Evolutionary conservation across 2,797 vertebrate species (phyloP).

Genomic region (Alca torda): DNA sequence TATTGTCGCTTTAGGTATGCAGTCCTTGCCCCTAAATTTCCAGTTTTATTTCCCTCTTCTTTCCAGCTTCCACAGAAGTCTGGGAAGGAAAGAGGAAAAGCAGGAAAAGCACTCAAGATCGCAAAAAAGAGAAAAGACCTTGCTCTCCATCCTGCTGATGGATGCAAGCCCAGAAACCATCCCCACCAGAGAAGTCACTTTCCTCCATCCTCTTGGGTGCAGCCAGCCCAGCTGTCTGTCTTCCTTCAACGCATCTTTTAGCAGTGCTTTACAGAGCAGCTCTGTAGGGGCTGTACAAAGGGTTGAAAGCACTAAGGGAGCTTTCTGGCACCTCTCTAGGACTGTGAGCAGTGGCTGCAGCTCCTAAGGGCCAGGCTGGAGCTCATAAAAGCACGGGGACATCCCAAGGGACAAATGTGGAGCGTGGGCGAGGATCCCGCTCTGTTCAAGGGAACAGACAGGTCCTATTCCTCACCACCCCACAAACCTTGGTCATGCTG

Average conservation of each 20-base stretch:
- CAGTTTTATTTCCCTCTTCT: neutral
- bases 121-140: neutral
- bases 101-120: neutral
- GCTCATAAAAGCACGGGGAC: neutral
- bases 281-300: neutral
- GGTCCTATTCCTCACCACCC: neutral
- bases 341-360: neutral
- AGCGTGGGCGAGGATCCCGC: accelerated
- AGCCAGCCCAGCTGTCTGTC: neutral
- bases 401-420: neutral
- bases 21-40: neutral
- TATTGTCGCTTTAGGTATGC: neutral
- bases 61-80: neutral
- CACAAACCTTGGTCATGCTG: neutral
- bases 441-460: neutral
- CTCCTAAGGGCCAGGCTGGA: neutral
- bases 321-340: neutral
- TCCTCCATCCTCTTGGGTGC: neutral
- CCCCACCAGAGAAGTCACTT: neutral
- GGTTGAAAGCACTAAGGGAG: neutral
- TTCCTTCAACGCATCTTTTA: neutral
- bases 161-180: neutral
- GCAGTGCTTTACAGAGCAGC: neutral
- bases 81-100: neutral
- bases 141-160: neutral